These are phyloP conservation scores for Percopsis transmontana DNA, from an alignment of 2,113 vertebrate genomes.

Conservation along the genomic window DNA sequence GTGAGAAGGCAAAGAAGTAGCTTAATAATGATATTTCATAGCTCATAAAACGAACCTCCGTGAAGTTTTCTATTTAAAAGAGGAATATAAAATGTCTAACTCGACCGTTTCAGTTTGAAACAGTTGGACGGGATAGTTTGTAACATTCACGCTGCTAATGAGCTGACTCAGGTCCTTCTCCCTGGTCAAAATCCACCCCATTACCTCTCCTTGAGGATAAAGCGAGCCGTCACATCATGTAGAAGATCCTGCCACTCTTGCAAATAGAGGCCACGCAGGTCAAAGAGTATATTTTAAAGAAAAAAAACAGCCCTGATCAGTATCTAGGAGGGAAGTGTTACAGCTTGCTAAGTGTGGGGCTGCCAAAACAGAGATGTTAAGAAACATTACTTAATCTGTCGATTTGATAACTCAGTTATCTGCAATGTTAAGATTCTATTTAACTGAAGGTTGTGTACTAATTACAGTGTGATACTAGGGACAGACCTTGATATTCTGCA, in stretches of 20 bases:
- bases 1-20: too few relatives aligned
- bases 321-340: conserved; percentile 3
- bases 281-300: conserved; percentile 14
- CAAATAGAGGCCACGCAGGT: background rate
- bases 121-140: conserved; percentile 32
- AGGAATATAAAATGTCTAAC: too few relatives aligned
- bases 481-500: background rate
- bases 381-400: background rate
- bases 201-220: background rate
- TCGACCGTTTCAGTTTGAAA: conserved; percentile 8
- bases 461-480: background rate
- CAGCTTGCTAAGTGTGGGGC: background rate
- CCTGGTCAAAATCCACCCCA: conserved; percentile 10
- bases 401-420: background rate
- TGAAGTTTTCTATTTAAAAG: too few relatives aligned
- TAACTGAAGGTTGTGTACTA: background rate
- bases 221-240: conserved; percentile 25
- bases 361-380: background rate
- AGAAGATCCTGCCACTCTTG: background rate
- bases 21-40: too few relatives aligned
- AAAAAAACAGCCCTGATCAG: conserved; percentile 18
- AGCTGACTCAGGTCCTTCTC: conserved; percentile 9
- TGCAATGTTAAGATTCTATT: too few relatives aligned
- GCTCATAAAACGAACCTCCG: too few relatives aligned
- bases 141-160: conserved; percentile 32